A percentile compares a stretch with the other conserved stretches of the same genome.
phyloP scores from a whole-genome alignment of 2,797 vertebrate species.

The Streptopelia turtur region DNA sequence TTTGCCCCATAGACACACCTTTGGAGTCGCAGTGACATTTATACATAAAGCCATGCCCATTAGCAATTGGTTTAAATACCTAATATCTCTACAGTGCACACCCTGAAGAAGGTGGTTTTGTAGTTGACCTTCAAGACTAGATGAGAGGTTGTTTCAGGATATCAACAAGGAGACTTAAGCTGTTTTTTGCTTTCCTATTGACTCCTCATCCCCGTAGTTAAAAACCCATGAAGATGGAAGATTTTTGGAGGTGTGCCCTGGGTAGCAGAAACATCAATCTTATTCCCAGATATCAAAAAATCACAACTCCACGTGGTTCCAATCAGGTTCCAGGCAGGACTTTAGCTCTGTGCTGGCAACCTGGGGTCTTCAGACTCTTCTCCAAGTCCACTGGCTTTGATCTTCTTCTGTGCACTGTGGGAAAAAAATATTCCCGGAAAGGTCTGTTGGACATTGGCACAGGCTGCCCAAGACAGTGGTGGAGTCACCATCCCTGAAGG shows the following conservation, averaged over 20 bases:
- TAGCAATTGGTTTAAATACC: neutral
- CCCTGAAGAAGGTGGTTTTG: neutral
- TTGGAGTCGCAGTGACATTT: neutral
- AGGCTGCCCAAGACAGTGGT: too few species aligned
- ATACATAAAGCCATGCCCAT: neutral
- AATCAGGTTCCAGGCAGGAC: neutral
- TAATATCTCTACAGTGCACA: neutral
- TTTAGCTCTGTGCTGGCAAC: neutral
- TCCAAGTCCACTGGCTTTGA: neutral
- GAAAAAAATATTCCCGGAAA: too few species aligned
- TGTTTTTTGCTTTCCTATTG: neutral
- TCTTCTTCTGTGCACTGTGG: neutral
- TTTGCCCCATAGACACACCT: neutral
- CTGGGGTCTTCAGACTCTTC: neutral
- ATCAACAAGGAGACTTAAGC: neutral
- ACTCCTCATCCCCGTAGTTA: neutral
- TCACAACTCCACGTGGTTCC: accelerated
- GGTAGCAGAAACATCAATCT: neutral
- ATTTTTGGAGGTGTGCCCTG: neutral
- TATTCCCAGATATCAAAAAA: neutral
- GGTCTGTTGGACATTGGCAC: too few species aligned
- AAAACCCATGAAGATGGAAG: neutral
- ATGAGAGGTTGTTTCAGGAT: neutral
- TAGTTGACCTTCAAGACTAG: neutral
- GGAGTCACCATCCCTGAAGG: too few species aligned